A percentile compares a stretch with the other conserved stretches of the same genome.
phyloP scores from a whole-genome alignment of 2,113 vertebrate genomes.

The Eolophus roseicapilla region DNA sequence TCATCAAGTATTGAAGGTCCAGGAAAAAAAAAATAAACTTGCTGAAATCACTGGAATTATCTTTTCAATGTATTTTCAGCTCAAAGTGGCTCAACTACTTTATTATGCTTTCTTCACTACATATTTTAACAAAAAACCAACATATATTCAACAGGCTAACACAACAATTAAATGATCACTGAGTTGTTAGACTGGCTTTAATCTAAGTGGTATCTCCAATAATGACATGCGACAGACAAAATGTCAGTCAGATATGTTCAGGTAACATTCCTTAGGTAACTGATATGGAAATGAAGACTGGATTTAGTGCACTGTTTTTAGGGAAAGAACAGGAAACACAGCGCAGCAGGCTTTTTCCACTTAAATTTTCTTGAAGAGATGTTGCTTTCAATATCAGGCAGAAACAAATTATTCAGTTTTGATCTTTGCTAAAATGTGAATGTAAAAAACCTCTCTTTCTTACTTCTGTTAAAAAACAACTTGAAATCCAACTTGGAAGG shows the following conservation, averaged over 20 bases:
- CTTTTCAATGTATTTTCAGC: background rate
- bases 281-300: background rate
- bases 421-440: background rate
- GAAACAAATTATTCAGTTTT: background rate
- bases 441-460: background rate
- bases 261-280: background rate
- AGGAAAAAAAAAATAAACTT: background rate
- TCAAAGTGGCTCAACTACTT: background rate
- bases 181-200: background rate
- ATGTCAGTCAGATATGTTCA: background rate
- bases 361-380: background rate
- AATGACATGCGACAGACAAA: background rate
- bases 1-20: background rate
- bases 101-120: background rate
- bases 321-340: background rate
- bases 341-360: background rate
- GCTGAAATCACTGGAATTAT: background rate
- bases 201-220: background rate
- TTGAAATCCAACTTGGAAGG: background rate
- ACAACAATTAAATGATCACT: background rate
- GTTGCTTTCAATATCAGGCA: background rate
- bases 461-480: background rate
- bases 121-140: background rate
- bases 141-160: background rate
- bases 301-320: background rate